Base-by-base conservation (phyloP, 2,888 invertebrate genomes). In the Lepidonotus clava region DNA sequence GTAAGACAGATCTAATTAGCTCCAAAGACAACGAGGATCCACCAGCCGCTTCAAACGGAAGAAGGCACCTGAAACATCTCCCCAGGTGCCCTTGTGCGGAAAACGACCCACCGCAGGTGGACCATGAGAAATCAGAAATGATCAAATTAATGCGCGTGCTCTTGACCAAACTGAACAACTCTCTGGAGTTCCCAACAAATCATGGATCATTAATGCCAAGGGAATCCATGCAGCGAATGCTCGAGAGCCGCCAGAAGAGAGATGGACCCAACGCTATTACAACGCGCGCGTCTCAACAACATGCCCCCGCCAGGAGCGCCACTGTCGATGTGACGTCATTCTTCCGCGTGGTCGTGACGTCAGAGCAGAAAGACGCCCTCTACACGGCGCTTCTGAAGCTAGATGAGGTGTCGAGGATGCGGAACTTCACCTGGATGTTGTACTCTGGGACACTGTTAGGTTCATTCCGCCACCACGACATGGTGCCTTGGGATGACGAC, bases 401-500 rank as follows among this genome's bases (percentile, higher is more conserved):
- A 11, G 53, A 28, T 32, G 34, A 71, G 51, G 85, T 71, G 18
- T 46, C 46, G 18, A 18, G 14, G 24, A 14, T 32, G 32, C 66
- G 76, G 18, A 34, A 71, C 34, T 67, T 88, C 36, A 76, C 85
- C 0, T 89, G 88, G 85, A 86, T 89, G 66, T 83, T 89, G 83
- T 88, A 87, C 66, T 87, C 87, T 6, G 89, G 89, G 36, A 88
- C 89, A 2, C 84, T 89, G 76, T 86, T 89, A 24, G 89, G 89
- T 0, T 89, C 89, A 6, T 89, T 76, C 51, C 87, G 89, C 14
- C 89, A 89, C 46, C 89, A 89, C 76, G 89, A 88, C 88, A 77
- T 89, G 53, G 86, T 89, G 1, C 89, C 89, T 0, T 89, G 89
- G 89, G 89, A 89, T 46, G 89, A 89, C 34, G 89, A 89, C 83